Conservation (phyloP, 2,888 invertebrate genomes). For the Ormia ochracea region DNA sequence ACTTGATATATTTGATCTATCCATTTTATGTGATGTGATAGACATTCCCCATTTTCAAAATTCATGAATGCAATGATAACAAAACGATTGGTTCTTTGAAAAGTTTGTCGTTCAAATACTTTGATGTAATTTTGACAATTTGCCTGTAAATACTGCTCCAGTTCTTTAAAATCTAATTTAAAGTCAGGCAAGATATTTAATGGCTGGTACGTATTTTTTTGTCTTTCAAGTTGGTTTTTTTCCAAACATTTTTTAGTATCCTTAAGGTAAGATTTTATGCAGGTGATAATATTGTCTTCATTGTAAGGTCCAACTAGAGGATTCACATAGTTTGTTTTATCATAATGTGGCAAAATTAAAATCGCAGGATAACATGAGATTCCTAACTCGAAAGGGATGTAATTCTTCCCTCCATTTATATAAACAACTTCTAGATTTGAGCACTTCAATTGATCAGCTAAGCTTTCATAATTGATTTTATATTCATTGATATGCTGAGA, state of each 20-base stretch:
- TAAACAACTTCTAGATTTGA: constrained; percentile 61
- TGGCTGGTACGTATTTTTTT: background rate
- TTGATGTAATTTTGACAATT: constrained; percentile 22
- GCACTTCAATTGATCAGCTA: constrained; percentile 53
- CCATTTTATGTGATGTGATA: constrained; percentile 6
- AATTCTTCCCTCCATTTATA: constrained; percentile 60
- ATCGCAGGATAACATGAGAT: constrained; percentile 48
- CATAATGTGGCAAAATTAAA: constrained; percentile 37
- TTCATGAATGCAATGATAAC: constrained; percentile 46
- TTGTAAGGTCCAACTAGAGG: constrained; percentile 15
- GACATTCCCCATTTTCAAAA: constrained; percentile 9
- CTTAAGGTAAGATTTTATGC: background rate
- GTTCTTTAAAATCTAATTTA: constrained; percentile 13
- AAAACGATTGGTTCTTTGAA: constrained; percentile 3
- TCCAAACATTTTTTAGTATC: background rate
- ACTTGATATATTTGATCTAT: constrained; percentile 45
- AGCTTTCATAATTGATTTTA: constrained; percentile 37
- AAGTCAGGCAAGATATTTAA: background rate
- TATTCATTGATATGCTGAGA: background rate
- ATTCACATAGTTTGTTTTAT: constrained; percentile 53
- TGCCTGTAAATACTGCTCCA: constrained; percentile 18
- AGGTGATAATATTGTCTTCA: constrained; percentile 38
- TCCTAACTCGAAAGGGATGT: constrained; percentile 60
- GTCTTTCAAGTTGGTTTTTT: background rate
- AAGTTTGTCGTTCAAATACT: constrained; percentile 16